These are phyloP conservation scores for Anoura caudifer DNA, from an alignment of 2,113 vertebrate genomes.

Conservation along the genomic window DNA sequence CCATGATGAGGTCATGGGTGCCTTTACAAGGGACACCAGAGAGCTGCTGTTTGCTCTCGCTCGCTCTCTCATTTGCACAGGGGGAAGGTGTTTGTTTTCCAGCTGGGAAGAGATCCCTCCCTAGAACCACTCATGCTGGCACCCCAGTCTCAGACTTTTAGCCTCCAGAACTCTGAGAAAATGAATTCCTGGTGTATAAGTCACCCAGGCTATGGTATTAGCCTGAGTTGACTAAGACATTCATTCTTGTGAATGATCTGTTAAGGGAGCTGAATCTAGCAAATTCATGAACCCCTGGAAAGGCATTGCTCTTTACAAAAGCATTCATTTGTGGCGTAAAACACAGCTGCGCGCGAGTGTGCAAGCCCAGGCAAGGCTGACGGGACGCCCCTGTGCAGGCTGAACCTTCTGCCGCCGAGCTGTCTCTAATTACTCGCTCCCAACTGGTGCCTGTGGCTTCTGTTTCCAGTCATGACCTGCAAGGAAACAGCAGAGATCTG, in stretches of 20 bases:
- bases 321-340: not conserved
- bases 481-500: not conserved
- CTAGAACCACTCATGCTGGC: not conserved
- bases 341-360: not conserved
- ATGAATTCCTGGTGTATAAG: not conserved
- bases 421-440: not conserved
- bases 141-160: not conserved
- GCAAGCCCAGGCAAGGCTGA: not conserved
- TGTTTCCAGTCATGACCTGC: not conserved
- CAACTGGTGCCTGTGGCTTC: not conserved
- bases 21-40: not conserved
- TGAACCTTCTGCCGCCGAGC: not conserved
- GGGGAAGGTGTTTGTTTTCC: not conserved
- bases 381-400: not conserved
- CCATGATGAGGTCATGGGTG: not conserved
- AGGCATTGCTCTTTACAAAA: not conserved
- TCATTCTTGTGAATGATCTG: slow-evolving; percentile 20
- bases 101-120: not conserved
- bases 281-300: slow-evolving; percentile 21
- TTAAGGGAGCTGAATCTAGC: slow-evolving; percentile 26
- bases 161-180: not conserved
- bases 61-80: not conserved
- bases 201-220: not conserved
- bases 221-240: not conserved
- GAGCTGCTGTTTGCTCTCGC: not conserved